A percentile compares a stretch with the other conserved stretches of the same genome.
Conservation (phyloP, 2,797 vertebrate genomes). For the Buphagus erythrorhynchus region DNA sequence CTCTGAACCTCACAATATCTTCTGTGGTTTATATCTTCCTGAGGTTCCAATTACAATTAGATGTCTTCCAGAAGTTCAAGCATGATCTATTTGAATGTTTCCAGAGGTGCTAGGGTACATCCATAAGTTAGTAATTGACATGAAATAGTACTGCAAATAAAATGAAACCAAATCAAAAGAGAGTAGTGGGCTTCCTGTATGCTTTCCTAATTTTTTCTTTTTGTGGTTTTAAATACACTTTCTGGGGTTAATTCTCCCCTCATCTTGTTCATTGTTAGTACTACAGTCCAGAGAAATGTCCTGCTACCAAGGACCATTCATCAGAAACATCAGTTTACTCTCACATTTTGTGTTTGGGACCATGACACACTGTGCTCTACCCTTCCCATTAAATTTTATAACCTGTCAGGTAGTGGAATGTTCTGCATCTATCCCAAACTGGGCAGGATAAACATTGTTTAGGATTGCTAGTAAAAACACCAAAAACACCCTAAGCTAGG, state of each 20-base stretch:
- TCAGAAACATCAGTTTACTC: not conserved
- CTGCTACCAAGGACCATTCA: not conserved
- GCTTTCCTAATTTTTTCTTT: not conserved
- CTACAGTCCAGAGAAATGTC: not conserved
- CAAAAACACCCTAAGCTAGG: not conserved
- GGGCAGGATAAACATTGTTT: not conserved
- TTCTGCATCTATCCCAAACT: not conserved
- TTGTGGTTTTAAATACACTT: not conserved
- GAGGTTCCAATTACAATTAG: not conserved
- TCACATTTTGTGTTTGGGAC: not conserved
- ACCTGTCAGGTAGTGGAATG: not conserved
- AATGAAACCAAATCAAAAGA: not conserved
- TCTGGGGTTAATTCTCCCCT: not conserved
- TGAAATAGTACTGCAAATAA: not conserved
- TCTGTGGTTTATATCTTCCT: not conserved
- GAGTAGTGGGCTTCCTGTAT: not conserved
- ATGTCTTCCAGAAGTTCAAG: not conserved
- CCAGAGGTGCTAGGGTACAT: not conserved
- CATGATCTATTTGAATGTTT: not conserved
- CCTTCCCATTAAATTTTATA: not conserved
- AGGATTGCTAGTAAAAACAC: not conserved
- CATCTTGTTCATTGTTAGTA: not conserved
- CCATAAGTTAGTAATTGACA: not conserved
- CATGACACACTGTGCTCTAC: not conserved
- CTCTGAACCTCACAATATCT: not conserved